Evolutionary conservation across 64 coral and sea anemone genomes (phyloP), one percentile per base, ranked within the genome.

Genomic region (Pachyseris speciosa): DNA sequence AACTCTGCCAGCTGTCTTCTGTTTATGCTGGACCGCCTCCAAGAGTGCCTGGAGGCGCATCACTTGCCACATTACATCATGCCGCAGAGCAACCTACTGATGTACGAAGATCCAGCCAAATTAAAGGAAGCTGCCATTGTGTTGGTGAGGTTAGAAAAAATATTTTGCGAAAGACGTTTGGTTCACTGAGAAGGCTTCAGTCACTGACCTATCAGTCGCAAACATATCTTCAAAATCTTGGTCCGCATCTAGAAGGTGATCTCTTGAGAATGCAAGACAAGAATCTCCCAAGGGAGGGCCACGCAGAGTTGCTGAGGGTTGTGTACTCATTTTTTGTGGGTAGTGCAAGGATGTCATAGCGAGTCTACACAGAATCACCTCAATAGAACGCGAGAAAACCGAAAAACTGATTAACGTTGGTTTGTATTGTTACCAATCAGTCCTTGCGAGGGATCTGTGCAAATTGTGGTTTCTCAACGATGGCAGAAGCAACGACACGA

Each of bases 1-100:
- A 77, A 75, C 24, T 90, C 79, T 8, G 79, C 32, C 6, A 90
- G 57, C 12, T 90, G 79, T 67, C 57, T 91, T 26, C 24, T 95
- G 26, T 28, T 53, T 1, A 78, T 95, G 78, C 17, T 95, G 47
- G 93, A 95, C 77, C 93, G 93, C 22, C 47, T 95, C 0, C 68
- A 84, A 31, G 65, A 84, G 32, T 74, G 69, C 51, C 59, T 94
- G 19, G 34, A 45, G 47, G 31, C 75, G 9, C 15, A 61, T 27
- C 19, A 25, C 63, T 67, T 90, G 11, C 93, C 93, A 53, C 93
- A 90, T 57, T 95, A 86, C 60, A 86, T 95, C 67, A 90, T 95
- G 1, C 64, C 80, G 24, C 20, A 78, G 29, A 95, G 93, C 49
- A 95, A 95, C 31, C 79, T 86, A 33, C 25, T 90, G 17, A 57